Percentiles rank a stretch among this genome's conserved stretches.
Evolutionary conservation across 2,888 invertebrate species (phyloP).

Genomic region (Arrhopalites spinosus): DNA sequence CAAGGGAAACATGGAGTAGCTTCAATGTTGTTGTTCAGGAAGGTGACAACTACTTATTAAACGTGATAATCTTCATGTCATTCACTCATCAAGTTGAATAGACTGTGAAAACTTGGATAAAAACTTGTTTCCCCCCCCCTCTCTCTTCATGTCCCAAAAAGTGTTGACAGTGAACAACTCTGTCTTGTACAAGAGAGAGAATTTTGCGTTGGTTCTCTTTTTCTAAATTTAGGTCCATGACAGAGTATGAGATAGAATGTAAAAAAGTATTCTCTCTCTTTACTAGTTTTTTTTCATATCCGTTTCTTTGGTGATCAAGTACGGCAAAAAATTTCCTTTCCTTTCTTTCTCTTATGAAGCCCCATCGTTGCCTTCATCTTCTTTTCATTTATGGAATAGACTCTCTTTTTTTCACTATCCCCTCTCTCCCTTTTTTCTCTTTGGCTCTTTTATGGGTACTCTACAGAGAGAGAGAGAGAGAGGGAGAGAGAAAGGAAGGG

Average conservation of each 20-base stretch:
- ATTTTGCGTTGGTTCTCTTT: no score
- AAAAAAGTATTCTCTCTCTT: no score
- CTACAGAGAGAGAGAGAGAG: neutral
- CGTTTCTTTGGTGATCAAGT: neutral
- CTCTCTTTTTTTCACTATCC: neutral
- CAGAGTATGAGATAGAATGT: no score
- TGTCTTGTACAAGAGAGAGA: no score
- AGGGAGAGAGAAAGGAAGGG: neutral
- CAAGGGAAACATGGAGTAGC: neutral
- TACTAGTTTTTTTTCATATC: neutral
- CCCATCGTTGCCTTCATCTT: no score
- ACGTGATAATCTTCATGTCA: conserved; percentile 34
- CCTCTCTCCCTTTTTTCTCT: neutral
- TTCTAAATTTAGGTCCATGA: no score
- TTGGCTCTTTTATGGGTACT: no score
- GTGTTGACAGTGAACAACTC: no score
- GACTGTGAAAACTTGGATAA: conserved; percentile 32
- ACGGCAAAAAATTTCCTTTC: conserved; percentile 5
- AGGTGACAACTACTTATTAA: conserved; percentile 34
- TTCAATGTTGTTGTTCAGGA: conserved; percentile 16
- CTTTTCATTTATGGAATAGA: no score
- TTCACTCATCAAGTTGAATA: conserved; percentile 33
- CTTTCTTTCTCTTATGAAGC: neutral
- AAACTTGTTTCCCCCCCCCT: neutral
- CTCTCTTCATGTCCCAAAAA: neutral